These are phyloP conservation scores for Alviniconcha marisindica DNA, from an alignment of 1,140 invertebrate species.

Conservation along the genomic window DNA sequence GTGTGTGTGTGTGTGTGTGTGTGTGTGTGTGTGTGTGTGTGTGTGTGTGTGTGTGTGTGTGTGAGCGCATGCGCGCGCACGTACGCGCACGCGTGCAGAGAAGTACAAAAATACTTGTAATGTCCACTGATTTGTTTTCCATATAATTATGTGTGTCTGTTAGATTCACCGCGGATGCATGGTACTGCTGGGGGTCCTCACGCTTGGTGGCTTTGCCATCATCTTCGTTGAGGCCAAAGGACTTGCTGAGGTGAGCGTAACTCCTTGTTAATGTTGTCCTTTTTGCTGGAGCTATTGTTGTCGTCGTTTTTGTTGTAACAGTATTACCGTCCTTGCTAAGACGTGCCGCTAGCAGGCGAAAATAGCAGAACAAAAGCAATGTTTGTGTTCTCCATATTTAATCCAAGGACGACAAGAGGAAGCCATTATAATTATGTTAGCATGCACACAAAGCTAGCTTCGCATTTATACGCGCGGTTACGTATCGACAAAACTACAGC, in stretches of 20 bases:
- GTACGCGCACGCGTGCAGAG: neutral
- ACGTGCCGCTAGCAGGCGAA: too few relatives aligned
- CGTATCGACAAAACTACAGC: too few relatives aligned
- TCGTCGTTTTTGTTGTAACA: too few relatives aligned
- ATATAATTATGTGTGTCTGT: constrained; percentile 48
- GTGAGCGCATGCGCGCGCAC: neutral
- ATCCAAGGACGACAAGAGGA: too few relatives aligned
- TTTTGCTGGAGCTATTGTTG: neutral
- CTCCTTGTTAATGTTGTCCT: neutral
- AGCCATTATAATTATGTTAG: too few relatives aligned
- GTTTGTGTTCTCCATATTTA: too few relatives aligned
- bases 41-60: constrained; percentile 17
- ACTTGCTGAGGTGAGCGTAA: constrained; percentile 79
- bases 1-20: constrained; percentile 1
- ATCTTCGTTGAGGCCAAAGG: constrained; percentile 89
- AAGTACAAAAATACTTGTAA: too few relatives aligned
- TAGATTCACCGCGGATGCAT: constrained; percentile 92
- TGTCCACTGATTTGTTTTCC: neutral
- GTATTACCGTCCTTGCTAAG: too few relatives aligned
- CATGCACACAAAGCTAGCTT: too few relatives aligned
- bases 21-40: constrained; percentile 18
- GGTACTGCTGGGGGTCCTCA: constrained; percentile 87
- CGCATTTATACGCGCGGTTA: too few relatives aligned
- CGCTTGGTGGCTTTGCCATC: constrained; percentile 85
- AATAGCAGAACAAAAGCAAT: too few relatives aligned